A percentile compares a stretch with the other conserved stretches of the same genome.
Evolutionary conservation across 2,888 invertebrate species (phyloP).

Genomic region (Capitulum mitella): DNA sequence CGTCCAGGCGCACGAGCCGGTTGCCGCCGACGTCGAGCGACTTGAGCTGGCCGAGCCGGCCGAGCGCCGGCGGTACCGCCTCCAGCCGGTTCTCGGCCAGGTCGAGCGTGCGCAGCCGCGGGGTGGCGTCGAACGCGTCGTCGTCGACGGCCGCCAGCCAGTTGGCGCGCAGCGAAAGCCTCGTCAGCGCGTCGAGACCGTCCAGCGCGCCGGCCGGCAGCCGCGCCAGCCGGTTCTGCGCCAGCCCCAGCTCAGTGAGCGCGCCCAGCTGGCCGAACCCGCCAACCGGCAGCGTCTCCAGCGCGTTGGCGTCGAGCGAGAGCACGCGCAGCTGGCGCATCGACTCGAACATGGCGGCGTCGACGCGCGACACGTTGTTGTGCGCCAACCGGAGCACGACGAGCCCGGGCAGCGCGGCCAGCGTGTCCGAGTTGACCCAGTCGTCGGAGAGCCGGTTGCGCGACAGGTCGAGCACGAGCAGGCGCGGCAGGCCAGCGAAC

Average conservation of each 20-base stretch:
- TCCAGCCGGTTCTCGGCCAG: conserved; percentile 42
- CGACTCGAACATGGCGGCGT: conserved; percentile 68
- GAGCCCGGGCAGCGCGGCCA: conserved; percentile 62
- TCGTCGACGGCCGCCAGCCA: conserved; percentile 33
- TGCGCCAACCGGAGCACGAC: conserved; percentile 80
- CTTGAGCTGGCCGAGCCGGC: conserved; percentile 68
- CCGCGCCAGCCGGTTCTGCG: conserved; percentile 66
- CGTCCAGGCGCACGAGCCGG: conserved; percentile 61
- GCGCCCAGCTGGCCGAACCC: conserved; percentile 65
- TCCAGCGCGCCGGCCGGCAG: conserved; percentile 48
- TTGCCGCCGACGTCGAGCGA: conserved; percentile 70
- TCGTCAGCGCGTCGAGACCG: conserved; percentile 60
- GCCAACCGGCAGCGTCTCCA: conserved; percentile 63
- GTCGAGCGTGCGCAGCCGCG: conserved; percentile 34
- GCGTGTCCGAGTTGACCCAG: conserved; percentile 57
- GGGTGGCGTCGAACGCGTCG: conserved; percentile 33
- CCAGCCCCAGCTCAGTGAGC: conserved; percentile 70
- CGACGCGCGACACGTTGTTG: conserved; percentile 72
- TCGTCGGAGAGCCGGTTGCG: conserved; percentile 33
- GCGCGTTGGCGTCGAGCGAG: conserved; percentile 62
- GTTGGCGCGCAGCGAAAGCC: conserved; percentile 49
- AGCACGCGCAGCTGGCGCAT: conserved; percentile 65
- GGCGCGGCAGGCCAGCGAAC: conserved; percentile 71
- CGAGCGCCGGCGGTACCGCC: conserved; percentile 75
- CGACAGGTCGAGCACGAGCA: conserved; percentile 62